Evolutionary conservation across 1,140 invertebrate species (phyloP), one percentile per base, ranked within the genome.

Genomic region (Stratiolaelaps scimitus): DNA sequence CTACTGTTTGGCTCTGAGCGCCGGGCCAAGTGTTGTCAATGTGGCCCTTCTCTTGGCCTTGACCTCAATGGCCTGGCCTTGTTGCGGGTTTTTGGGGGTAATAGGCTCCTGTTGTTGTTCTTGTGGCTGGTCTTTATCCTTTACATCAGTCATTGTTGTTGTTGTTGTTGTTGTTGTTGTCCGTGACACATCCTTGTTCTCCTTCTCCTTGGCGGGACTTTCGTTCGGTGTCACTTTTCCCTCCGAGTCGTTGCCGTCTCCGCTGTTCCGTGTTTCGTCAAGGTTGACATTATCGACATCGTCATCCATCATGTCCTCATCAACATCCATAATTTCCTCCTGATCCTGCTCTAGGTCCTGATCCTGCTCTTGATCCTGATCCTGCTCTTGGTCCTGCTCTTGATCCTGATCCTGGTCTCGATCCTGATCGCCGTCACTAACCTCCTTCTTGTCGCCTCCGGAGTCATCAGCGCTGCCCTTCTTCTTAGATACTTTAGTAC

Each of bases 261-360:
- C 23, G 26, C 53, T 60, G 10, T 60, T 17, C 10, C 26, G 53
- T 17, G 53, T 19, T 5, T 60, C 53, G 53, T 60, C 53, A 23
- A 60, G 53, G 20, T 60, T 60, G 26, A 60, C 1, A 26, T 60
- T 34, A 34, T 60, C 53, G 17, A 29, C 53, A 26, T 60, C 53
- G 10, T 17, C 26, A 23, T 60, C 53, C 53, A 60, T 60, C 4
- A 19, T 26, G 53, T 60, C 53, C 15, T 34, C 34, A 10, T 20
- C 47, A 15, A 6, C 34, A 4, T 6, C 10, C 34, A 40, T 40
- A 4, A 6, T 15, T 48, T 48, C 53, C n/a, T 45, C 44, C 19
- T 19, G 44, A 45, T 45, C 44, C 44, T 19, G 44, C 13, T 45
- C 44, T 19, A 13, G 44, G 44, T 45, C 44, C 44, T 19, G 44